These are phyloP conservation scores for Hassar affinis DNA, from an alignment of 2,113 vertebrate species.

Conservation along the genomic window DNA sequence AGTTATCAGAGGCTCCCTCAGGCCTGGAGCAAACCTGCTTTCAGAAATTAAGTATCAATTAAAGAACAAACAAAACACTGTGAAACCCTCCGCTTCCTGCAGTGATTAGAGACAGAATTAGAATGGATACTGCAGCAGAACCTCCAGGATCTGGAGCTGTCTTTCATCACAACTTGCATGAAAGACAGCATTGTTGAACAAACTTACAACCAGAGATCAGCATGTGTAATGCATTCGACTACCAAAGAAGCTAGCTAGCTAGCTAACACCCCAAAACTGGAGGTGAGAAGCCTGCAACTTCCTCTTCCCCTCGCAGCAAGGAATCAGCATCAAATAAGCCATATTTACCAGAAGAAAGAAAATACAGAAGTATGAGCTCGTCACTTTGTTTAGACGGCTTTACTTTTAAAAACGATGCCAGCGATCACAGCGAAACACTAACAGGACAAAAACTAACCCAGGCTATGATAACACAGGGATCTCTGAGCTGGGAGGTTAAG, in stretches of 20 bases:
- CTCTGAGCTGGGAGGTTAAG: neutral
- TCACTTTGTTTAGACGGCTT: neutral
- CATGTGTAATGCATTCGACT: neutral
- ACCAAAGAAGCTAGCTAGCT: neutral
- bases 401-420: too few species aligned
- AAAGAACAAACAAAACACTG: neutral
- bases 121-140: neutral
- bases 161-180: neutral
- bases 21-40: neutral
- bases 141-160: neutral
- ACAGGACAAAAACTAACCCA: neutral
- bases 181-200: neutral
- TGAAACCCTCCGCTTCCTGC: neutral
- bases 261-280: neutral
- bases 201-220: neutral
- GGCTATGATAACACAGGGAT: neutral
- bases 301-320: neutral
- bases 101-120: neutral
- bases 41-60: neutral
- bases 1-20: neutral
- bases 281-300: neutral
- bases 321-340: too few species aligned
- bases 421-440: neutral
- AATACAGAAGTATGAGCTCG: neutral
- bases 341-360: neutral